Percentiles rank a stretch among this genome's conserved stretches.
phyloP scores from a whole-genome alignment of 2,888 invertebrate species.

The Parasteatoda lunata region DNA sequence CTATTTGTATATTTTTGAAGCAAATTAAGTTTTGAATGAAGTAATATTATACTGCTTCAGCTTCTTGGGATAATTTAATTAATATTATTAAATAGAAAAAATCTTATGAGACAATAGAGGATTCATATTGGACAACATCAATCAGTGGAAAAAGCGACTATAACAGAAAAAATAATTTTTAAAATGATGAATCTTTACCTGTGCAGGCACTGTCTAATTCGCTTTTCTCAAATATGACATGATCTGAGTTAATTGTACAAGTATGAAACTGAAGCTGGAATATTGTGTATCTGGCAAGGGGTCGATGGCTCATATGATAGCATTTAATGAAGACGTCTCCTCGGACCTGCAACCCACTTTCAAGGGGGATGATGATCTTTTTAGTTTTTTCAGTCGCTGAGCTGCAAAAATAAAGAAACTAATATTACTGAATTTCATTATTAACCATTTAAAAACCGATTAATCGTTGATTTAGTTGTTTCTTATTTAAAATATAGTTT shows the following conservation, averaged over 20 bases:
- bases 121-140: too few relatives aligned
- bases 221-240: slow-evolving; percentile 87
- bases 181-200: slow-evolving; percentile 77
- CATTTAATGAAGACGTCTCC: slow-evolving; percentile 94
- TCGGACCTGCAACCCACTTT: slow-evolving; percentile 83
- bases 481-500: too few relatives aligned
- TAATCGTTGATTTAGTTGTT: too few relatives aligned
- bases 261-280: slow-evolving; percentile 95
- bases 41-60: too few relatives aligned
- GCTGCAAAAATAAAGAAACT: slow-evolving; percentile 21
- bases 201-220: slow-evolving; percentile 90
- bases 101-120: too few relatives aligned
- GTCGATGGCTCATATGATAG: slow-evolving; percentile 80
- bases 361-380: slow-evolving; percentile 81
- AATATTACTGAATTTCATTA: background rate
- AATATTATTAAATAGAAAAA: too few relatives aligned
- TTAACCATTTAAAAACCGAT: too few relatives aligned
- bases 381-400: slow-evolving; percentile 60
- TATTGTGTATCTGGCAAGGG: slow-evolving; percentile 80
- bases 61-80: too few relatives aligned
- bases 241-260: slow-evolving; percentile 90
- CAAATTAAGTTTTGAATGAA: too few relatives aligned
- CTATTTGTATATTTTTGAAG: too few relatives aligned
- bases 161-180: background rate
- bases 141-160: too few relatives aligned